Percentiles rank a stretch among this genome's conserved stretches.
phyloP scores from a whole-genome alignment of 2,888 invertebrate species.

The Apamea anceps region DNA sequence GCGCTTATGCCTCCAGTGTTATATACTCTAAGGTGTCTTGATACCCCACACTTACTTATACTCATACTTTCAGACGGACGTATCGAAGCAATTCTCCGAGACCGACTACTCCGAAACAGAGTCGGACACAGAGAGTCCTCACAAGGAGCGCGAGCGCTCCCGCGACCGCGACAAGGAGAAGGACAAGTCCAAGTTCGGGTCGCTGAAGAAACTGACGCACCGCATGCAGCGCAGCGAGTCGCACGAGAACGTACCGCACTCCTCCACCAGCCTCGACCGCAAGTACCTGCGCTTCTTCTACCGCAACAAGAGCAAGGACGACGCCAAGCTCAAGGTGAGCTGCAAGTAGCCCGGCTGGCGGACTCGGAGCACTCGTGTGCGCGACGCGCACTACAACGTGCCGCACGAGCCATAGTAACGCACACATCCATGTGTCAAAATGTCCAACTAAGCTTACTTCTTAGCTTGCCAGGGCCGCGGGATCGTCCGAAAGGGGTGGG shows the following conservation, averaged over 20 bases:
- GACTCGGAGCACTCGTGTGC: too few relatives aligned
- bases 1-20: too few relatives aligned
- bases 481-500: too few relatives aligned
- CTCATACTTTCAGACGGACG: conserved; percentile 73
- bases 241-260: conserved; percentile 84
- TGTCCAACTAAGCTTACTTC: too few relatives aligned
- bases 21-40: not conserved
- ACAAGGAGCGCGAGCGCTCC: conserved; percentile 66
- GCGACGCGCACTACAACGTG: not conserved
- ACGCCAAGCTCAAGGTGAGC: conserved; percentile 79
- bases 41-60: not conserved
- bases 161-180: conserved; percentile 75
- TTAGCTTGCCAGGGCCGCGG: too few relatives aligned
- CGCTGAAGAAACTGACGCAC: conserved; percentile 74
- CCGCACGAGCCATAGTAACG: not conserved
- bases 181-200: conserved; percentile 77
- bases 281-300: conserved; percentile 91
- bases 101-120: conserved; percentile 91
- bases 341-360: not conserved
- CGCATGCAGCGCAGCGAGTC: conserved; percentile 85
- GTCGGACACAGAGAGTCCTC: conserved; percentile 78
- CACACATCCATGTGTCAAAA: not conserved
- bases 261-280: conserved; percentile 92
- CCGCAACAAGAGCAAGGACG: conserved; percentile 86
- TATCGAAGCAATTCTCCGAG: conserved; percentile 89